These are phyloP conservation scores for Punctoribates punctum DNA, from an alignment of 2,888 invertebrate genomes.

Conservation along the genomic window DNA sequence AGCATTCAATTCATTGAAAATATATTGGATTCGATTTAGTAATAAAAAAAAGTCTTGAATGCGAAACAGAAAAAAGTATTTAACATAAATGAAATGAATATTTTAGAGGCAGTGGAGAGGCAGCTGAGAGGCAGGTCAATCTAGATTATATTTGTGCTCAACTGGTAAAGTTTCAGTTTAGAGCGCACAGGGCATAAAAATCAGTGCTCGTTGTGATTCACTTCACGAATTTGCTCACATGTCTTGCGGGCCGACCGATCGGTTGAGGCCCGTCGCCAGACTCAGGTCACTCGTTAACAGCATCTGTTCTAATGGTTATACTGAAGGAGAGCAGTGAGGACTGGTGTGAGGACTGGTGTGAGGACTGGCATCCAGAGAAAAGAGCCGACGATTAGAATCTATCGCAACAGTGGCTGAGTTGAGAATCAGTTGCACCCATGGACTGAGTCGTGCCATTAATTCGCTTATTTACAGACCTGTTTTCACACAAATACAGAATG, in stretches of 20 bases:
- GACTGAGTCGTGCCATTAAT: background rate
- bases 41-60: background rate
- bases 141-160: slow-evolving; percentile 15
- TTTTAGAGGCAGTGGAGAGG: background rate
- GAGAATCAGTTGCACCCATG: slow-evolving; percentile 8
- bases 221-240: slow-evolving; percentile 13
- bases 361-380: background rate
- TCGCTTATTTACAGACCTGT: slow-evolving; percentile 3
- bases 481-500: slow-evolving; percentile 21
- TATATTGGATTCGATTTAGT: background rate
- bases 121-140: slow-evolving; percentile 17
- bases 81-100: background rate
- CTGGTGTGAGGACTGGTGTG: background rate
- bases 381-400: slow-evolving; percentile 4
- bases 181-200: background rate
- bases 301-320: background rate
- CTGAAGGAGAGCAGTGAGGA: background rate
- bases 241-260: slow-evolving; percentile 26
- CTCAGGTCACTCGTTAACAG: slow-evolving; percentile 7
- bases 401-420: background rate
- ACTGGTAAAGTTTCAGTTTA: background rate
- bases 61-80: background rate
- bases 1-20: too few species aligned
- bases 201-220: background rate
- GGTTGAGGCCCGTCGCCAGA: background rate